Conservation (phyloP, 2,888 invertebrate genomes). For the Spilarctia lutea region DNA sequence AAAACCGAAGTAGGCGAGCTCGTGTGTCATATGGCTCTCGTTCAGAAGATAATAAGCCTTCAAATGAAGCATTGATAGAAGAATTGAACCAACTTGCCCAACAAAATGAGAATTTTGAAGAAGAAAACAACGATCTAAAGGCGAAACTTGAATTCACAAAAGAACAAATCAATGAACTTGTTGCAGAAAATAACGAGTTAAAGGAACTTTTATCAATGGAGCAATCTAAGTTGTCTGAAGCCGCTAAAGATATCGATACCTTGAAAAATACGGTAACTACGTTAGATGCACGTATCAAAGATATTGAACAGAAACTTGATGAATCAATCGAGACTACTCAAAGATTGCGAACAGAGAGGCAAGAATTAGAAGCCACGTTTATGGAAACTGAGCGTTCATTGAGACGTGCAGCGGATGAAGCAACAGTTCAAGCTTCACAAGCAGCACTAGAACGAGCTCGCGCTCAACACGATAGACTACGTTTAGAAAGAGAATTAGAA, state of each 20-base stretch:
- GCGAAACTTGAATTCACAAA: constrained; percentile 71
- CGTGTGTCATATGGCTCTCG: constrained; percentile 77
- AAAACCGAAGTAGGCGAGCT: constrained; percentile 74
- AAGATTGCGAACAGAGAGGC: constrained; percentile 72
- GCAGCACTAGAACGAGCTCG: constrained; percentile 91
- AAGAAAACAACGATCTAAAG: constrained; percentile 78
- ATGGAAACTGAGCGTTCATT: constrained; percentile 85
- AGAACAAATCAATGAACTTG: constrained; percentile 68
- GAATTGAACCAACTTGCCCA: constrained; percentile 78
- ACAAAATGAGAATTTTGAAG: constrained; percentile 67
- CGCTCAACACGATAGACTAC: constrained; percentile 89
- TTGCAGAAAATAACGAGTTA: constrained; percentile 66
- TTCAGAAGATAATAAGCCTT: constrained; percentile 78
- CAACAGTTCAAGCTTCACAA: constrained; percentile 91
- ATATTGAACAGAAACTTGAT: constrained; percentile 67
- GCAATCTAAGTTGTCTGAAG: constrained; percentile 60
- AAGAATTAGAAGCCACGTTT: constrained; percentile 75
- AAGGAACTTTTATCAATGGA: constrained; percentile 62
- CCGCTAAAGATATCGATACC: constrained; percentile 63
- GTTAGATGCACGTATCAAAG: constrained; percentile 68
- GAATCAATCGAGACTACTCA: constrained; percentile 66
- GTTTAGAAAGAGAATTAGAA: constrained; percentile 88
- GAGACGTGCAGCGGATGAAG: constrained; percentile 90
- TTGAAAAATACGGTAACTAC: constrained; percentile 59
- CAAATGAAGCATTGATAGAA: constrained; percentile 85